Base-by-base conservation (phyloP, 2,888 invertebrate genomes). In the Ptilodon capucinus region DNA sequence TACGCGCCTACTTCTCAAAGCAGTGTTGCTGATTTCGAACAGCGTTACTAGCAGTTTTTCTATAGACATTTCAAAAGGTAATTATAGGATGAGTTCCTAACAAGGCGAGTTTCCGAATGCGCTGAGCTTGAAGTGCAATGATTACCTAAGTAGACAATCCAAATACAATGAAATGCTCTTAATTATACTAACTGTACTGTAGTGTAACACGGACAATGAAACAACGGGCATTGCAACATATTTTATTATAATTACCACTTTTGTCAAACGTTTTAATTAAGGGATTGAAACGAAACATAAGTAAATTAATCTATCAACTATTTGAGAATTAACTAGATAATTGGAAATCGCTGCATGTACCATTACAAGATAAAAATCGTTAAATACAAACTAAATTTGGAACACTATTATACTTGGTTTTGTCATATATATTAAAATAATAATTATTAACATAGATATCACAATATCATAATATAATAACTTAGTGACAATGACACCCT, bases 241-340 rank as follows among this genome's bases (percentile, higher is more conserved):
- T 77, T 84, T 84, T 81, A 81, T 84, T 40, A 74, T 75, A 74
- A 75, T 81, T 79, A 84, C 81, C 74, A 84, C 77, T 79, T 75
- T 81, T 66, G 72, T 81, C 76, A 82, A 81, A 81, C 74, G 67
- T 71, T 74, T 69, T 71, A 46, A 68, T 58, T 74, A 76, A 61
- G 64, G 66, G 65, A 76, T 76, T 75, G 76, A 77, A 80, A 81
- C 75, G 79, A 84, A 76, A 76, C 68, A 73, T 71, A 70, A 64
- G 61, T 68, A 72, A 72, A 54, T 58, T 66, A 61, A 66, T 59
- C 59, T 73, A 76, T 81, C 54, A 70, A 57, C 62, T 71, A 75
- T 71, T 68, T 68, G 63, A 77, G 64, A 77, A 79, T 63, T 60
- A 65, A 76, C 67, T 72, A 71, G 60, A 65, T 58, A 67, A 54